Base-by-base conservation (phyloP, 2,797 vertebrate species). In the Hippoglossus hippoglossus region DNA sequence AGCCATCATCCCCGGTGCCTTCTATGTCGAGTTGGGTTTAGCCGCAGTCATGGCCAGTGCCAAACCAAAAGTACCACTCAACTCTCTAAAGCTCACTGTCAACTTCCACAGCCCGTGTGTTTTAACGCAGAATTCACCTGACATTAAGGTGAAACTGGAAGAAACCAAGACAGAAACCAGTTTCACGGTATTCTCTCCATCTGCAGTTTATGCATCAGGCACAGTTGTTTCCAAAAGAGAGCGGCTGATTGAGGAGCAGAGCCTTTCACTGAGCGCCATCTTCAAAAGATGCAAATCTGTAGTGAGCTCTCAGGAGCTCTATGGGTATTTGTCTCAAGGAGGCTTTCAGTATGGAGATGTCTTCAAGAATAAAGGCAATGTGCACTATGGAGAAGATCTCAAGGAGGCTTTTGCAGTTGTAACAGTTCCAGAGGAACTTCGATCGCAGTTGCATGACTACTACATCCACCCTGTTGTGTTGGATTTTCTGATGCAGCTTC, bases 391-490 rank as follows among this genome's bases (percentile, higher is more conserved):
- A n/a, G 86, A 92, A 59, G 94, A 96, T 22, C 89, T 96, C 18
- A 94, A 90, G 71, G 96, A 97, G 90, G 93, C 91, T 6, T 90
- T 94, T 70, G 85, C 92, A 60, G 68, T 63, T 54, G 87, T 97
- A 19, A 94, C 75, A 46, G 92, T 97, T 70, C 91, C 93, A 63
- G 78, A 94, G 25, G 81, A 93, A 60, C 86, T 93, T 0, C 1
- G 39, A 19, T 61, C 75, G 67, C 91, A 96, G 63, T 87, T 97
- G 78, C 85, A 96, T 67, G 92, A 94, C 60, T 96, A 94, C 82
- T 93, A 81, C 64, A 91, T 97, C 72, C 96, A 97, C 61, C 96
- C 96, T 28, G 94, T 97, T 46, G 79, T 97, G 44, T 88, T 97
- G 0, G 96, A 97, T 80, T 95, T 93, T 63, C 86, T 96, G 22